These are phyloP conservation scores for Callopanchax toddi DNA, from an alignment of 2,113 vertebrate genomes.

Conservation along the genomic window DNA sequence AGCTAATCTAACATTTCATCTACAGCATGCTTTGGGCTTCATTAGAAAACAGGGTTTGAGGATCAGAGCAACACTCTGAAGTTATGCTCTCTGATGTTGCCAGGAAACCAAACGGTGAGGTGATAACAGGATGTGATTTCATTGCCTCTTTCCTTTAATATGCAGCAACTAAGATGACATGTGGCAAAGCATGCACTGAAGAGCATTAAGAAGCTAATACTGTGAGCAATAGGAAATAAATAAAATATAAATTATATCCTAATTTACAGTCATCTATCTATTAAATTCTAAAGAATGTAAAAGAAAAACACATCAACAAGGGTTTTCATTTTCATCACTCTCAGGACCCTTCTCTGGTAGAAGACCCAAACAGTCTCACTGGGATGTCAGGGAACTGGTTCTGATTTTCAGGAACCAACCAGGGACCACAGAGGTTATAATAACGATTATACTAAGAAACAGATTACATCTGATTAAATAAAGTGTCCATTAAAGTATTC, in stretches of 20 bases:
- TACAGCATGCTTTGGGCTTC: slow-evolving; percentile 42
- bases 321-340: too few relatives aligned
- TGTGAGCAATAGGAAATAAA: background rate
- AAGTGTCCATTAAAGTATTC: too few relatives aligned
- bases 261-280: too few relatives aligned
- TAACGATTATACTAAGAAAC: too few relatives aligned
- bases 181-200: slow-evolving; percentile 13
- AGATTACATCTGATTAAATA: too few relatives aligned
- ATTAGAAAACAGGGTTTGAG: slow-evolving; percentile 50
- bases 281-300: too few relatives aligned
- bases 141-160: slow-evolving; percentile 37
- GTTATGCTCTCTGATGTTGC: slow-evolving; percentile 51
- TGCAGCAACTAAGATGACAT: slow-evolving; percentile 29
- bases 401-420: too few relatives aligned
- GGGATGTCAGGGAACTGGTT: too few relatives aligned
- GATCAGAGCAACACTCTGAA: slow-evolving; percentile 52
- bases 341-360: too few relatives aligned
- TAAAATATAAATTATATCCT: background rate
- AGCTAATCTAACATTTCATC: slow-evolving; percentile 59
- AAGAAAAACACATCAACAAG: too few relatives aligned
- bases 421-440: too few relatives aligned
- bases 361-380: too few relatives aligned
- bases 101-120: slow-evolving; percentile 63
- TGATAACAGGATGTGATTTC: slow-evolving; percentile 73
- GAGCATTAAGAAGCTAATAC: background rate